Percentiles rank a stretch among this genome's conserved stretches.
Conservation (phyloP, 2,888 invertebrate species). For the Caenorhabditis doughertyi region DNA sequence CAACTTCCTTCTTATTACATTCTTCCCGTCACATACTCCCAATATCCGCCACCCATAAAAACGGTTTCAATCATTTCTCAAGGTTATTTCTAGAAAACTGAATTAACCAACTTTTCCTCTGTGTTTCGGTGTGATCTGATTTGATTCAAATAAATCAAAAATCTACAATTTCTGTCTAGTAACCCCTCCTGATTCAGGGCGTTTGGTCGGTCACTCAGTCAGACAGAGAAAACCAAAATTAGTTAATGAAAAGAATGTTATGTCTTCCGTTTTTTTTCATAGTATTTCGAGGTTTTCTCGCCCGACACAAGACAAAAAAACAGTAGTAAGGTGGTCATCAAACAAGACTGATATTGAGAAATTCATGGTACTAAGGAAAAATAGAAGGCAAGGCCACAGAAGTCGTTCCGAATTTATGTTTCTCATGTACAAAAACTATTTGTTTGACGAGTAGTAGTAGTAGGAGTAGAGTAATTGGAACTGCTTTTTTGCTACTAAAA, state of each 20-base stretch:
- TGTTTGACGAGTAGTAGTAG: conserved; percentile 47
- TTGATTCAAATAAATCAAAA: conserved; percentile 48
- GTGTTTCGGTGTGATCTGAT: conserved; percentile 36
- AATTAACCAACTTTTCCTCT: conserved; percentile 31
- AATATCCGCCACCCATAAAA: conserved; percentile 46
- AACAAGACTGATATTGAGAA: conserved; percentile 42
- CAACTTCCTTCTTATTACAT: conserved; percentile 47
- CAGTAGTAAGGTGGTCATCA: conserved; percentile 28
- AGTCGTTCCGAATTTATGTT: conserved; percentile 60
- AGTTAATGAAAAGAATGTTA: conserved; percentile 15
- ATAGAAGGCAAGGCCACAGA: conserved; percentile 50
- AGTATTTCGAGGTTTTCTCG: conserved; percentile 19
- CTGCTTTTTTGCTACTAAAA: conserved; percentile 17
- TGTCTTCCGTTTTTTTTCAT: conserved; percentile 26
- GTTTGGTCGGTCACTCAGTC: conserved; percentile 38
- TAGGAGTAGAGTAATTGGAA: conserved; percentile 41
- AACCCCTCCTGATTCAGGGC: background rate
- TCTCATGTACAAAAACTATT: conserved; percentile 35
- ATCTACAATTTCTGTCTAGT: conserved; percentile 39
- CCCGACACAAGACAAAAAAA: conserved; percentile 41
- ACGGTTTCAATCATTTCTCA: conserved; percentile 47
- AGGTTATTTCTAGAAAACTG: conserved; percentile 37
- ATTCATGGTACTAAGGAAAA: conserved; percentile 26
- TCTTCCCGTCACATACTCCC: conserved; percentile 28
- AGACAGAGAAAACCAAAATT: conserved; percentile 13